These are phyloP conservation scores for Mellivora capensis DNA, from an alignment of 2,113 vertebrate species.

Conservation along the genomic window DNA sequence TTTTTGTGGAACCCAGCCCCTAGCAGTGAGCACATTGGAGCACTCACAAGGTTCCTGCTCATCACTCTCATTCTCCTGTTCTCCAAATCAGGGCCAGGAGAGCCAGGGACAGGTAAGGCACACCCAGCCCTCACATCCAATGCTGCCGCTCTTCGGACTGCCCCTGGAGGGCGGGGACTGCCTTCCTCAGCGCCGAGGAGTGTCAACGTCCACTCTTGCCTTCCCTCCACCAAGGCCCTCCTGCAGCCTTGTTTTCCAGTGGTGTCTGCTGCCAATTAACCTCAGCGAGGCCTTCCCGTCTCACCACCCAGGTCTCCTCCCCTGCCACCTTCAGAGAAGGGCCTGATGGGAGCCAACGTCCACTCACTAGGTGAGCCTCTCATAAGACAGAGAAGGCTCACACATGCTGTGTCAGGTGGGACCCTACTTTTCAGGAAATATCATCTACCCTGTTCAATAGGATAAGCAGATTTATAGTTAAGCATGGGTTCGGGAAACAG, in stretches of 20 bases:
- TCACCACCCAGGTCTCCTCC: not conserved
- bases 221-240: not conserved
- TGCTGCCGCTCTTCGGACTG: not conserved
- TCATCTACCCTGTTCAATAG: not conserved
- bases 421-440: not conserved
- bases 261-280: not conserved
- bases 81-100: not conserved
- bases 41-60: not conserved
- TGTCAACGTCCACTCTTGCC: not conserved
- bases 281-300: not conserved
- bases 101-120: not conserved
- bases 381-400: fast-evolving
- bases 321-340: not conserved
- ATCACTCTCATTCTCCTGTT: not conserved
- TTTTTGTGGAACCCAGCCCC: not conserved
- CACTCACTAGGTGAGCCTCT: not conserved
- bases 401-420: not conserved
- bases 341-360: fast-evolving
- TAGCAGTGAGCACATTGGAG: not conserved
- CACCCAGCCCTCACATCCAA: fast-evolving
- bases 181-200: fast-evolving
- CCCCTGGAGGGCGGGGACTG: not conserved
- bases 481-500: not conserved
- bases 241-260: not conserved
- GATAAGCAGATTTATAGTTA: not conserved